Evolutionary conservation across 2,113 vertebrate species (phyloP).

Genomic region (Vulpes lagopus): DNA sequence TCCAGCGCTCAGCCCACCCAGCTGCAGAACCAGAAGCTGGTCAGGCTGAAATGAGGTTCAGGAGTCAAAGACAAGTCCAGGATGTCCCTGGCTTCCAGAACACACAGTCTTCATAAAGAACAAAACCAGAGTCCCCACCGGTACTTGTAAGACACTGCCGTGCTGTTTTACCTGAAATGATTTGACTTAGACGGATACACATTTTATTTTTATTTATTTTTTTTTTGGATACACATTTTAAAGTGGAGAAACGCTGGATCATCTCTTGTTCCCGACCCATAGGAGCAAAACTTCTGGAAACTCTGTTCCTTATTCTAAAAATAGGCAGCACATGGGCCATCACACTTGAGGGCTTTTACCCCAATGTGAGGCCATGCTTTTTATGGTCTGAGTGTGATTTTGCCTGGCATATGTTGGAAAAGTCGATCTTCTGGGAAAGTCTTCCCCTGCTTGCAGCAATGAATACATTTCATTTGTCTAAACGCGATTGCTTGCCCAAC

Average conservation of each 20-base stretch:
- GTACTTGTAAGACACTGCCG: fast-evolving
- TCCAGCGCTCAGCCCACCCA: fast-evolving
- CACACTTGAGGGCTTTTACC: not conserved
- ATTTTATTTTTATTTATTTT: too few relatives aligned
- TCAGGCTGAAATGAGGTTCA: not conserved
- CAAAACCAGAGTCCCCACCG: not conserved
- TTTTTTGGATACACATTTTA: too few relatives aligned
- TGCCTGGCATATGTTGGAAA: not conserved
- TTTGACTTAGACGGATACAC: not conserved
- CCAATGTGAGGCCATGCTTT: not conserved
- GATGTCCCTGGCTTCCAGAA: not conserved
- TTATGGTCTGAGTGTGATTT: not conserved
- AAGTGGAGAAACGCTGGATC: not conserved
- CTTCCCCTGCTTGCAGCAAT: not conserved
- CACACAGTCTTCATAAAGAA: not conserved
- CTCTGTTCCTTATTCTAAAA: not conserved
- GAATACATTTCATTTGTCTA: not conserved
- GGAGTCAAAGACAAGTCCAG: not conserved
- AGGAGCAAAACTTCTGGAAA: not conserved
- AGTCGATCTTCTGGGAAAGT: conserved; percentile 24
- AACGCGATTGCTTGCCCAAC: not conserved
- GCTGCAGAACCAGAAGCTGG: not conserved
- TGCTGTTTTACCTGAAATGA: not conserved
- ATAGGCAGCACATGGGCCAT: not conserved
- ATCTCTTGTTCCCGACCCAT: fast-evolving